phyloP scores from a whole-genome alignment of 2,888 invertebrate genomes.

The Rhagonycha lutea region DNA sequence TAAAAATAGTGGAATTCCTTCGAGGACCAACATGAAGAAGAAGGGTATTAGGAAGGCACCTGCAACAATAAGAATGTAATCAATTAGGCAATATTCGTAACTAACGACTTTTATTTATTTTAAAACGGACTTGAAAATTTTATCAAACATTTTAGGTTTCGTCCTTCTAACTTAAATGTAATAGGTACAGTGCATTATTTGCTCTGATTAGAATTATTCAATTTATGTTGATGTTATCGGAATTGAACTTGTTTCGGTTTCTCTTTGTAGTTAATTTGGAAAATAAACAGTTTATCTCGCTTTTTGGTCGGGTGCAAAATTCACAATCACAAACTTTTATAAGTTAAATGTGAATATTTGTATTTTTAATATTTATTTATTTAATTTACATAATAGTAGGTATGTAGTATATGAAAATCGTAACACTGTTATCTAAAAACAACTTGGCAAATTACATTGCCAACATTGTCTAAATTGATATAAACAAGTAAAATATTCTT shows the following conservation, averaged over 20 bases:
- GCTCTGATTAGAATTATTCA: too few relatives aligned
- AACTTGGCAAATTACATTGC: background rate
- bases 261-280: background rate
- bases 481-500: background rate
- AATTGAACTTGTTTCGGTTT: background rate
- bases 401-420: too few relatives aligned
- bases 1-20: slow-evolving; percentile 90
- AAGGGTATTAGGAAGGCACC: slow-evolving; percentile 96
- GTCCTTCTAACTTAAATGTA: background rate
- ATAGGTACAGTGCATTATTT: too few relatives aligned
- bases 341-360: background rate
- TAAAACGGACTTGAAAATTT: too few relatives aligned
- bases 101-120: too few relatives aligned
- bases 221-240: background rate
- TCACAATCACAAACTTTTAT: background rate
- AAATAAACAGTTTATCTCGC: background rate
- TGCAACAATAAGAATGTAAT: slow-evolving; percentile 55
- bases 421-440: background rate
- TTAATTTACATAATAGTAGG: background rate
- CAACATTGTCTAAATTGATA: background rate
- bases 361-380: background rate
- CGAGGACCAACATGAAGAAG: slow-evolving; percentile 87
- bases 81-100: background rate
- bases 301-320: background rate
- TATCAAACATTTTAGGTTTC: background rate